Evolutionary conservation across 2,113 vertebrate species (phyloP).

Genomic region (pig (Sus scrofa)): T2T-Sscrofa CM000814.6:90461001-90461500

Average conservation of each 20-base stretch:
- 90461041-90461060: slow-evolving; percentile 19
- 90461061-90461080: slow-evolving; percentile 33
- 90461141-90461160: slow-evolving; percentile 11
- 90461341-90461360: slow-evolving; percentile 32
- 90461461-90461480: not conserved
- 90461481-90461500: not conserved
- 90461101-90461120: not conserved
- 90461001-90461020: not conserved
- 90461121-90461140: slow-evolving; percentile 13
- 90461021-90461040: slow-evolving; percentile 30
- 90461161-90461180: not conserved
- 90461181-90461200: not conserved
- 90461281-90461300: not conserved
- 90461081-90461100: not conserved
- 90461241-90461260: not conserved
- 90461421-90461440: not conserved
- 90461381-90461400: not conserved
- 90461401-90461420: not conserved
- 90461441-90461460: slow-evolving; percentile 17
- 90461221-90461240: slow-evolving; percentile 30
- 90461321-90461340: not conserved
- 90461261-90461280: not conserved
- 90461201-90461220: not conserved
- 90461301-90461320: not conserved
- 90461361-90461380: not conserved